These are phyloP conservation scores for Esox masquinongy DNA, from an alignment of 2,797 vertebrate species.

Conservation along the genomic window DNA sequence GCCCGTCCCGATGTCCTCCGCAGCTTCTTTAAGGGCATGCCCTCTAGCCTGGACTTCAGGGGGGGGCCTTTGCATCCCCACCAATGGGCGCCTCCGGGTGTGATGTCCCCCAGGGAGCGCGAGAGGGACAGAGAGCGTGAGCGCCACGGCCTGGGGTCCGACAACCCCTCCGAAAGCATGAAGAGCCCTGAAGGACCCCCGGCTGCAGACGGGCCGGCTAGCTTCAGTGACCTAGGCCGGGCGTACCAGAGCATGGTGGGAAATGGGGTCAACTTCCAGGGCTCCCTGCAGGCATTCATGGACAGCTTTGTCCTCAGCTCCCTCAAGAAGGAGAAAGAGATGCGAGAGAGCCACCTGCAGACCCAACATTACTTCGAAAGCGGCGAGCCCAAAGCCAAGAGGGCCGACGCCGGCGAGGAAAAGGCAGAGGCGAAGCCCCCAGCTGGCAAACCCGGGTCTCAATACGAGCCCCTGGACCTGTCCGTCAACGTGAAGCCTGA, in stretches of 20 bases:
- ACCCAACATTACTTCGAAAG: conserved; percentile 79
- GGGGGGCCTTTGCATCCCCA: conserved; percentile 84
- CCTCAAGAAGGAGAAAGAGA: conserved; percentile 91
- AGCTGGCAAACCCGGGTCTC: conserved; percentile 83
- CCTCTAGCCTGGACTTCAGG: conserved; percentile 87
- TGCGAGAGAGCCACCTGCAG: conserved; percentile 79
- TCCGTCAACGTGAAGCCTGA: conserved; percentile 94
- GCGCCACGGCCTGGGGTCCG: conserved; percentile 81
- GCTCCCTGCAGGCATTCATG: conserved; percentile 97
- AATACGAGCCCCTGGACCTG: conserved; percentile 94
- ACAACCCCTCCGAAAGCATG: conserved; percentile 78
- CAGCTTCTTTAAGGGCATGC: conserved; percentile 89
- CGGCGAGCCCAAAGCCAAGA: conserved; percentile 80
- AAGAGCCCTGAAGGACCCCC: conserved; percentile 75
- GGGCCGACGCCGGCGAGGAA: conserved; percentile 75
- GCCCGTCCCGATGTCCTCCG: conserved; percentile 93
- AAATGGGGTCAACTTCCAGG: conserved; percentile 95
- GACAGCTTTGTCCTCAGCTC: conserved; percentile 94
- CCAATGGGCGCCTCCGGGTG: conserved; percentile 86
- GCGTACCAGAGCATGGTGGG: conserved; percentile 93
- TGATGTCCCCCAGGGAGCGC: conserved; percentile 82
- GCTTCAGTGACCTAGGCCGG: conserved; percentile 90
- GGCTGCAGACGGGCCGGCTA: conserved; percentile 78
- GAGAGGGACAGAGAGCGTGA: conserved; percentile 66
- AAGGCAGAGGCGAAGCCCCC: conserved; percentile 78